phyloP scores from a whole-genome alignment of 1,140 invertebrate genomes.

The Hormaphis cornu region DNA sequence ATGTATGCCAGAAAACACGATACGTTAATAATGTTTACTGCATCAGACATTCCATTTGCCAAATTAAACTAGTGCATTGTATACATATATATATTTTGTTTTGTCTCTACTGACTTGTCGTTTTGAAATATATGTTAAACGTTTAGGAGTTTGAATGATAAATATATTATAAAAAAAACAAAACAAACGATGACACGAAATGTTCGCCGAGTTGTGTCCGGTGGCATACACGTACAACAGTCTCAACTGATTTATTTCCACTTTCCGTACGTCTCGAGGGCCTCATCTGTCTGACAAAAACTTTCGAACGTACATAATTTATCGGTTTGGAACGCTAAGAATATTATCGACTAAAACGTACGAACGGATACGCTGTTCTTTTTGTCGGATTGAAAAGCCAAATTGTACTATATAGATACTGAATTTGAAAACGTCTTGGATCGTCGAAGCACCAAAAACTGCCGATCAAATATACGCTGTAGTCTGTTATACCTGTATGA shows the following conservation, averaged over 20 bases:
- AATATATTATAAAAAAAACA: neutral
- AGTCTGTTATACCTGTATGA: no score
- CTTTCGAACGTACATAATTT: slow-evolving; percentile 15
- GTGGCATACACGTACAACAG: no score
- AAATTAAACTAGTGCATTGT: neutral
- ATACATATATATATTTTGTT: neutral
- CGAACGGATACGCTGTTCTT: neutral
- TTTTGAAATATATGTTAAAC: neutral
- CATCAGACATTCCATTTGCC: neutral
- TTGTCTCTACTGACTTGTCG: neutral
- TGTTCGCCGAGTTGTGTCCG: neutral
- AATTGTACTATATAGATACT: neutral
- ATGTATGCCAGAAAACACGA: no score
- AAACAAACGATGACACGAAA: neutral
- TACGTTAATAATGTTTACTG: neutral
- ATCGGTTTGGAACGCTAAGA: neutral
- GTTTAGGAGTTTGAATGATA: neutral
- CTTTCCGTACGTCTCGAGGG: neutral
- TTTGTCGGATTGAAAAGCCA: neutral
- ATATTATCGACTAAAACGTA: neutral
- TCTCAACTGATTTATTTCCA: slow-evolving; percentile 3
- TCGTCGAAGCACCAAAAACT: no score
- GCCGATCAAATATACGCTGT: no score
- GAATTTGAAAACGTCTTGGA: no score
- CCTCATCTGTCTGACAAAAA: slow-evolving; percentile 12